Percentiles rank a stretch among this genome's conserved stretches.
These are phyloP conservation scores for Dermatemys mawii DNA, from an alignment of 2,113 vertebrate species.

Conservation along the genomic window DNA sequence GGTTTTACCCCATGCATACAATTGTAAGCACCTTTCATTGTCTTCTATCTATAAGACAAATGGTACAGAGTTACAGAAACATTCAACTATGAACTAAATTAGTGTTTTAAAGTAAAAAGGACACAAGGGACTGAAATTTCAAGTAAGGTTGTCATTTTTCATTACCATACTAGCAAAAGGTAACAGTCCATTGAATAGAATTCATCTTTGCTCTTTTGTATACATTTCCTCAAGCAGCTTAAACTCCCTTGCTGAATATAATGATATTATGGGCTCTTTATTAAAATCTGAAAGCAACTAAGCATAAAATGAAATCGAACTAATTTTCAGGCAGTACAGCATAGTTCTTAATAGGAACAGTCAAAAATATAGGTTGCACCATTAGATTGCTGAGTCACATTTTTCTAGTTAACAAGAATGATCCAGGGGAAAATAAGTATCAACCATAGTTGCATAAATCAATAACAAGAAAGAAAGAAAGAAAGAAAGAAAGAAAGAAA, in stretches of 20 bases:
- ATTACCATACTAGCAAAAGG: conserved; percentile 4
- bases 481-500: too few relatives aligned
- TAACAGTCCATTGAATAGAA: neutral
- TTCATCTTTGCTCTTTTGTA: conserved; percentile 28
- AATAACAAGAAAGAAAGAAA: neutral
- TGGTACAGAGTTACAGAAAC: neutral
- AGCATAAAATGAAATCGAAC: conserved; percentile 57
- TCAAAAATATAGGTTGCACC: neutral
- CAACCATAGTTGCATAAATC: neutral
- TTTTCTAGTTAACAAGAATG: conserved; percentile 1
- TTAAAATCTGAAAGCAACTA: conserved; percentile 35
- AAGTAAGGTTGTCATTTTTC: conserved; percentile 33
- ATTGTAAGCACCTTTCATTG: neutral
- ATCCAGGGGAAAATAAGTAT: neutral
- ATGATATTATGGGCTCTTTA: conserved; percentile 23
- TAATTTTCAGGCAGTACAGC: neutral
- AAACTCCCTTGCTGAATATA: conserved; percentile 34
- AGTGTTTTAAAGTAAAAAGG: conserved; percentile 35
- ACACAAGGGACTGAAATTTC: conserved; percentile 7
- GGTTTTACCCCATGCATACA: neutral
- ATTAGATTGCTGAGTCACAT: neutral
- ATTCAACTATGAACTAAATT: conserved; percentile 18
- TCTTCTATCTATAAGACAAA: conserved; percentile 26
- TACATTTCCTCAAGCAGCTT: conserved; percentile 35
- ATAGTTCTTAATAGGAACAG: neutral